Evolutionary conservation across 1,140 invertebrate species (phyloP).

Genomic region (Listronotus bonariensis): DNA sequence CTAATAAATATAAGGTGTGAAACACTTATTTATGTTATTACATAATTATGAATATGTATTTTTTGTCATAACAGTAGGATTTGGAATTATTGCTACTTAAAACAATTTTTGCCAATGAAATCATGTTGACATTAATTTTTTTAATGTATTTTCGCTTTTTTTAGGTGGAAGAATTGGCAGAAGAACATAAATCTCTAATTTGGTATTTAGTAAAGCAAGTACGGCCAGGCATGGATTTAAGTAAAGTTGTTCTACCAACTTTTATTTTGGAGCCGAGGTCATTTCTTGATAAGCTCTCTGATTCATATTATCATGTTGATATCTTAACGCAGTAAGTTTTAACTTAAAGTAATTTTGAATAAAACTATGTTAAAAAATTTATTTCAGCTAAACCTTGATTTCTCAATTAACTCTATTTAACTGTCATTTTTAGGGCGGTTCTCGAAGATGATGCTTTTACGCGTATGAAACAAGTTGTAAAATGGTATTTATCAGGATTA

Average conservation of each 20-base stretch:
- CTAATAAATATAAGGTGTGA: no score
- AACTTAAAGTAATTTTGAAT: conserved; percentile 72
- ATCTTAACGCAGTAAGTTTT: conserved; percentile 61
- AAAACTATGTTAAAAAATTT: no score
- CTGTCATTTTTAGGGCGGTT: conserved; percentile 70
- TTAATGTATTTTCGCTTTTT: conserved; percentile 64
- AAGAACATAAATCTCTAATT: conserved; percentile 93
- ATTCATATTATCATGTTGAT: conserved; percentile 94
- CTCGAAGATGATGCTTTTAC: conserved; percentile 84
- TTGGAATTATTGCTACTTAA: no score
- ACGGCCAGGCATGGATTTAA: conserved; percentile 94
- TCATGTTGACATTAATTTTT: no score
- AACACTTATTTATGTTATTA: no score
- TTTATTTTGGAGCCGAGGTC: conserved; percentile 90
- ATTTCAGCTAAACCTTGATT: no score
- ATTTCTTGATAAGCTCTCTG: conserved; percentile 90
- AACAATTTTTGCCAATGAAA: no score
- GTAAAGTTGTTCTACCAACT: conserved; percentile 90
- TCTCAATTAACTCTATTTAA: no score
- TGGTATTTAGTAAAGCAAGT: conserved; percentile 95
- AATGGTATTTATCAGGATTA: conserved; percentile 89
- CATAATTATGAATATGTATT: no score
- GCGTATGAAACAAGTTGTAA: conserved; percentile 85
- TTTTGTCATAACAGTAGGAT: no score
- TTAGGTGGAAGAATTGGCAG: conserved; percentile 88